These are phyloP conservation scores for Papilio gigon DNA, from an alignment of 2,888 invertebrate species.

Conservation along the genomic window DNA sequence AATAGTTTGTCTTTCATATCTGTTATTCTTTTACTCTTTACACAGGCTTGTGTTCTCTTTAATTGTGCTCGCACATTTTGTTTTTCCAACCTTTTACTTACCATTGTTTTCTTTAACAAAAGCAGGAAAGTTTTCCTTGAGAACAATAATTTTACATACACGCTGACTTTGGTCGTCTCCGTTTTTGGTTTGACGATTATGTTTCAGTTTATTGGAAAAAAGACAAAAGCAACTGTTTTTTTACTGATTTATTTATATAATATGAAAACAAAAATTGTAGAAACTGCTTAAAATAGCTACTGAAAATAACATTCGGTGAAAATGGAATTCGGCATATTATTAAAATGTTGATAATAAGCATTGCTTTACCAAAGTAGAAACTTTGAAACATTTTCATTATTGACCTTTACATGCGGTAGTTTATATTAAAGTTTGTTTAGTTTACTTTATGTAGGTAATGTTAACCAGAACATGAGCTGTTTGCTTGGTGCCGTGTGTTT, in stretches of 20 bases:
- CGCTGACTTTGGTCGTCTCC: neutral
- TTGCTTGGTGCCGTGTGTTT: slow-evolving; percentile 20
- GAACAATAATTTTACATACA: slow-evolving; percentile 21
- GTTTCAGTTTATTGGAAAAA: neutral
- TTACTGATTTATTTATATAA: too few relatives aligned
- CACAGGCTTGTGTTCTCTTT: slow-evolving; percentile 29
- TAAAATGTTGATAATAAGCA: neutral
- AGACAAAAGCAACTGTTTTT: neutral
- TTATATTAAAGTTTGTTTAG: slow-evolving; percentile 33
- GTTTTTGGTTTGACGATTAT: neutral
- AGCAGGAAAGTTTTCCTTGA: slow-evolving; percentile 4
- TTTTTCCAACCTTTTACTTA: slow-evolving; percentile 23
- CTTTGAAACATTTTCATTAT: neutral
- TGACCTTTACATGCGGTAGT: slow-evolving; percentile 15
- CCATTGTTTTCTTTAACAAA: slow-evolving; percentile 14
- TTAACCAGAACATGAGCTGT: slow-evolving; percentile 25
- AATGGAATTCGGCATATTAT: neutral
- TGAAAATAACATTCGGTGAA: neutral
- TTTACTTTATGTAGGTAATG: slow-evolving; percentile 26
- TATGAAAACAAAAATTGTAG: too few relatives aligned
- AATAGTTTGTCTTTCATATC: slow-evolving; percentile 25
- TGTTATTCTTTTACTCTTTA: slow-evolving; percentile 28
- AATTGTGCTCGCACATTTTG: slow-evolving; percentile 26
- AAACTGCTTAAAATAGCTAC: too few relatives aligned
- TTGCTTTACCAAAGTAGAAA: neutral